Percentiles rank a stretch among this genome's conserved stretches.
These are phyloP conservation scores for Pyrocephalus nanus DNA, from an alignment of 2,797 vertebrate species.

Conservation along the genomic window DNA sequence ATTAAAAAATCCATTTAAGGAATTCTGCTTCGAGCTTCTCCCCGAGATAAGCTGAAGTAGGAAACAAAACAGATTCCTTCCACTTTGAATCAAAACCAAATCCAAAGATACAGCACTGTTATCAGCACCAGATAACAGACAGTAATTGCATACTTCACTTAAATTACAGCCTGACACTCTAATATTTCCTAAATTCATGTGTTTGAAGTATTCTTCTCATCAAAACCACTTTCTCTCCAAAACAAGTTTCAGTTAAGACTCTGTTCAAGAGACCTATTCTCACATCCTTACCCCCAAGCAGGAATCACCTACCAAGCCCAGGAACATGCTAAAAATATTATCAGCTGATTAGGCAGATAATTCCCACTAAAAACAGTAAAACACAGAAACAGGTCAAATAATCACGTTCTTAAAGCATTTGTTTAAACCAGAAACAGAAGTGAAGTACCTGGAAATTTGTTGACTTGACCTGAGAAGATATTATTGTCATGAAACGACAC, in stretches of 20 bases:
- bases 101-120: neutral
- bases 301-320: neutral
- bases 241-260: neutral
- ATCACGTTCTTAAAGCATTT: neutral
- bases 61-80: neutral
- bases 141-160: neutral
- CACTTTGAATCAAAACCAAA: neutral
- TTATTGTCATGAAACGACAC: constrained; percentile 94
- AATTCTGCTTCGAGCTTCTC: neutral
- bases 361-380: neutral
- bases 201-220: neutral
- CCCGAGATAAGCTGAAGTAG: neutral
- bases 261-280: neutral
- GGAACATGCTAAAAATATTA: neutral
- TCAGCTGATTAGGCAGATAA: neutral
- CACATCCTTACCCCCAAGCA: neutral
- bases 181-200: neutral
- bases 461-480: constrained; percentile 93
- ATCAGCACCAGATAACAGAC: neutral
- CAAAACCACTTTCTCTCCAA: neutral
- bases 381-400: neutral
- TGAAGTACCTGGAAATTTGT: constrained; percentile 96
- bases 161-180: neutral
- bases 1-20: constrained; percentile 47
- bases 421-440: neutral